Evolutionary conservation across 2,113 vertebrate genomes (phyloP), one percentile per base, ranked within the genome.

Genomic region (Pangasianodon hypophthalmus): DNA sequence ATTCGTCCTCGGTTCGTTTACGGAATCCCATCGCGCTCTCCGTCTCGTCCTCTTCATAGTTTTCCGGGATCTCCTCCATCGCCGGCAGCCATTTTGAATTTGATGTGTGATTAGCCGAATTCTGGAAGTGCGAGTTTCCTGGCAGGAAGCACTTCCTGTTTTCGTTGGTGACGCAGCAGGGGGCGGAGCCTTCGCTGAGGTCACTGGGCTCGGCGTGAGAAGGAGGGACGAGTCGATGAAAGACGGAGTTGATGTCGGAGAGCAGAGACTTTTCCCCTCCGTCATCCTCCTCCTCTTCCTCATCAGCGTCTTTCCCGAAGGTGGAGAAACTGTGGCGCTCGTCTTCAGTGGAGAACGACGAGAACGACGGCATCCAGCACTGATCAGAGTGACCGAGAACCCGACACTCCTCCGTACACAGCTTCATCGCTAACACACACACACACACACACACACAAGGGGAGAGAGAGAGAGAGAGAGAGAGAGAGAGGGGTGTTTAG

Each of bases 61-160:
- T 99, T 89, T 99, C 98, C 0, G 98, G 98, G 92, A 99, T 99
- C 92, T 99, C 98, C 93, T 99, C 98, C 98, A 99, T 99, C 90
- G 98, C 98, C 0, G 98, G 98, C 91, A 99, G 95, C 98, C 98
- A 99, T 71, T 99, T 99, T 97, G 96, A 0, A 97, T 97, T 93
- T 98, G 86, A 67, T 1, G 37, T 24, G n/a, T 92, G 91, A 91
- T 84, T 91, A 79, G 86, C 58, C 1, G 98, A 97, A 60, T 98
- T 98, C 84, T 99, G 97, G 90, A 98, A 99, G 90, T 99, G 98
- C 0, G 98, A 98, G 77, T 96, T 98, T 87, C 97, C 96, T 9
- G 97, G 96, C 84, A 97, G 89, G 84, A 97, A 94, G 37, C 96
- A 97, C 95, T 98, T 98, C 26, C 97, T 95, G 91, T 95, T 97